phyloP scores from a whole-genome alignment of 2,888 invertebrate species.

The Norana najaformis region DNA sequence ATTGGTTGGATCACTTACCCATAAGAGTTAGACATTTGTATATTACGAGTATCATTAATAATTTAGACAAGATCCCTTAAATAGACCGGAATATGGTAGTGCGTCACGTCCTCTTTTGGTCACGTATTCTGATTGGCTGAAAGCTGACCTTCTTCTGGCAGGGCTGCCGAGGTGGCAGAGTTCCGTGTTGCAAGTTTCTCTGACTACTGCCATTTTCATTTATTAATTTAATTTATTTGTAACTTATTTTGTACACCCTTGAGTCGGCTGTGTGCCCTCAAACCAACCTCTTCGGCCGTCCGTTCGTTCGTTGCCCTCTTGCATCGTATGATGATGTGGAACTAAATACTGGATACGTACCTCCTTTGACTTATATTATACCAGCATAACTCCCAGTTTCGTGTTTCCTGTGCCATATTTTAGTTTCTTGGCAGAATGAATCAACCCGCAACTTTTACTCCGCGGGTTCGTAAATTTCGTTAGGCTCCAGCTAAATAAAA shows the following conservation, averaged over 20 bases:
- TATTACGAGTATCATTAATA: no score
- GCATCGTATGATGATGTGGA: constrained; percentile 13
- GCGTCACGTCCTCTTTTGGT: neutral
- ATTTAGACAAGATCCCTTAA: neutral
- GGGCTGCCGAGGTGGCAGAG: constrained; percentile 24
- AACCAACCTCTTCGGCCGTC: neutral
- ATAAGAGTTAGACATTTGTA: no score
- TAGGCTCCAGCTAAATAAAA: neutral
- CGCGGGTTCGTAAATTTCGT: neutral
- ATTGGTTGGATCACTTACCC: no score
- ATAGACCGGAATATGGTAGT: neutral
- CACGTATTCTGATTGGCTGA: neutral
- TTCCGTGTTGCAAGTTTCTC: constrained; percentile 25
- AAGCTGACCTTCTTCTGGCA: neutral
- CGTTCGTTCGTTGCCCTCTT: neutral
- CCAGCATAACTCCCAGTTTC: neutral
- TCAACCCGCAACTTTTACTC: neutral
- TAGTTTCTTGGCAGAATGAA: neutral
- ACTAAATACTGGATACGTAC: neutral
- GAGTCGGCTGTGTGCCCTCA: neutral
- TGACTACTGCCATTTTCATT: neutral
- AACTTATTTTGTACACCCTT: neutral
- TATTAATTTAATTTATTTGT: constrained; percentile 1
- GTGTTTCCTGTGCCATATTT: constrained; percentile 7
- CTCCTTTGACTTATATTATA: neutral